These are phyloP conservation scores for Clinocottus analis DNA, from an alignment of 2,113 vertebrate species.

Conservation along the genomic window DNA sequence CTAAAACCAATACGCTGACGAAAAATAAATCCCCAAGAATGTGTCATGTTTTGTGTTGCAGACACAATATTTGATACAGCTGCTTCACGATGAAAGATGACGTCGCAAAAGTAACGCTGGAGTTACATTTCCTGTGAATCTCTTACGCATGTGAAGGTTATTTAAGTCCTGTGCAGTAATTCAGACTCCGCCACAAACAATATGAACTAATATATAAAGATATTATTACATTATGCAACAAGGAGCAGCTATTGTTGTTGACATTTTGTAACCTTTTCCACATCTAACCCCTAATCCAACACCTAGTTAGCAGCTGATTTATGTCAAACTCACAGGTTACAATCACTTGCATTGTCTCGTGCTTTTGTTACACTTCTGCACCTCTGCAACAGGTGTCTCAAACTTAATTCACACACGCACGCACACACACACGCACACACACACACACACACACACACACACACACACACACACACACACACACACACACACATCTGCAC, in stretches of 20 bases:
- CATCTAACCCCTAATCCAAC: neutral
- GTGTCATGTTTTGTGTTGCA: neutral
- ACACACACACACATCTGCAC: neutral
- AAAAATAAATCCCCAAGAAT: neutral
- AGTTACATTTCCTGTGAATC: neutral
- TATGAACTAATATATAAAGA: neutral
- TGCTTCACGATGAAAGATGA: neutral
- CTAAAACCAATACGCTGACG: neutral
- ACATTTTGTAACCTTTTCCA: neutral
- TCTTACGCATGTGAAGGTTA: neutral
- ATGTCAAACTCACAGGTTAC: neutral
- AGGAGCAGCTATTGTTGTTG: neutral
- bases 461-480: neutral
- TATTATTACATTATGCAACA: neutral
- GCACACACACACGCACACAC: neutral
- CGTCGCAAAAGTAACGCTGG: neutral
- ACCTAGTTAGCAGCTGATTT: no score
- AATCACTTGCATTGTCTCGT: neutral
- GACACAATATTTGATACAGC: neutral
- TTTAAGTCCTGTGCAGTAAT: neutral
- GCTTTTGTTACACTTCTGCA: neutral
- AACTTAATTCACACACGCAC: neutral
- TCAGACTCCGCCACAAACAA: neutral
- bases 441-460: neutral
- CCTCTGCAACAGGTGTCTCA: constrained; percentile 9